These are phyloP conservation scores for Ischnus inquisitorius DNA, from an alignment of 2,888 invertebrate genomes.

Conservation along the genomic window DNA sequence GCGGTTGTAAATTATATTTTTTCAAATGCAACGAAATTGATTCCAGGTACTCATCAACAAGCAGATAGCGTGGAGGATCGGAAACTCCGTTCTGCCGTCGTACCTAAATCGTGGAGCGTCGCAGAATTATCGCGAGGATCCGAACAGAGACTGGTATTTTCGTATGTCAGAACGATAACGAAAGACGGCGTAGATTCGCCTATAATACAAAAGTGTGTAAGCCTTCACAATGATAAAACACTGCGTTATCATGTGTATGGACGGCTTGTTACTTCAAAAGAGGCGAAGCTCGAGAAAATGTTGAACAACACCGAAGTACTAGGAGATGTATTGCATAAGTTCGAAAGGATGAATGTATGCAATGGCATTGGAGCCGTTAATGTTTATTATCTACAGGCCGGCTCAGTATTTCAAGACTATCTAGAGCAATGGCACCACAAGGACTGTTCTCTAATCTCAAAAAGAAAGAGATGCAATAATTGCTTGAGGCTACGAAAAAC, in stretches of 20 bases:
- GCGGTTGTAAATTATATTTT: too few species aligned
- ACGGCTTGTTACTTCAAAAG: constrained; percentile 4
- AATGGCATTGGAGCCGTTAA: constrained; percentile 40
- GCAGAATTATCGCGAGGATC: constrained; percentile 35
- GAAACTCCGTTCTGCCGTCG: constrained; percentile 2
- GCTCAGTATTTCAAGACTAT: constrained; percentile 44
- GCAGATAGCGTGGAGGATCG: neutral
- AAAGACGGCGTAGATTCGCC: constrained; percentile 26
- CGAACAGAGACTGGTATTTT: constrained; percentile 30
- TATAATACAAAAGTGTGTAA: constrained; percentile 44
- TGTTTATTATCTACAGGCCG: constrained; percentile 40
- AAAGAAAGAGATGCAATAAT: constrained; percentile 40
- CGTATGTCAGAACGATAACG: constrained; percentile 19
- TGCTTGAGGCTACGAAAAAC: constrained; percentile 36
- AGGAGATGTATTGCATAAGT: constrained; percentile 16
- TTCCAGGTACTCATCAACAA: neutral
- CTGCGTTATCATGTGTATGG: constrained; percentile 42
- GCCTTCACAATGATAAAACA: constrained; percentile 8
- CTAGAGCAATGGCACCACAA: constrained; percentile 57
- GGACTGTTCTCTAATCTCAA: constrained; percentile 41
- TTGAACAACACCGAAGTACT: neutral
- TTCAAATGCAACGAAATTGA: too few species aligned
- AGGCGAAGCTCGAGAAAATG: neutral
- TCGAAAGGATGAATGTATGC: constrained; percentile 43
- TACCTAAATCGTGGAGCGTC: constrained; percentile 55